Evolutionary conservation across 1,140 invertebrate genomes (phyloP), one percentile per base, ranked within the genome.

Genomic region (Listronotus bonariensis): DNA sequence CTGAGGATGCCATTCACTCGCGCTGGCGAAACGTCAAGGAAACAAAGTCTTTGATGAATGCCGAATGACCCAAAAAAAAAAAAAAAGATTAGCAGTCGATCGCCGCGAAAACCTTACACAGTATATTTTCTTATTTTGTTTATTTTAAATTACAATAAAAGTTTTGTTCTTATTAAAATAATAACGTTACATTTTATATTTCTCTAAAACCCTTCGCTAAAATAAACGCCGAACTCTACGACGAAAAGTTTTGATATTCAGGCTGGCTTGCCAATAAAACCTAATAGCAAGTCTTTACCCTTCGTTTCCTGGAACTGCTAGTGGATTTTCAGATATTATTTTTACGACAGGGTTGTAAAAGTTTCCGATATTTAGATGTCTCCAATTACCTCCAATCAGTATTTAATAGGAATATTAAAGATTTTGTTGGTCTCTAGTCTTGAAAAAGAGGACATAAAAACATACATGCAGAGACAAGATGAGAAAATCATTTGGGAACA

Each of bases 291-390:
- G 36, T 58, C 59, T 62, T 62, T 62, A 43, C 32, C 59, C 49
- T 53, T 41, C 32, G 32, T 45, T 62, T 43, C 26, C 45, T n/a
- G 59, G 48, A 62, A 62, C 40, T 62, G 59, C 49, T 15, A 31
- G 31, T 34, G 59, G 49, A 62, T 62, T 62, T 62, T n/a, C 59
- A 62, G 59, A 62, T 62, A 62, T 62, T 62, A 62, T 62, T 62
- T 62, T 62, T 62, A 62, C 45, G 38, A 48, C 26, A 43, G 32
- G 26, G 11, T 20, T 43, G 7, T 62, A 45, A 62, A 52, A 62
- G 20, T 52, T 62, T 62, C 49, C 49, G 49, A 62, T 62, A 53
- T 52, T 45, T 31, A 45, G 32, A 62, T 45, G 26, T 36, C 40
- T 12, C 49, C 51, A 62, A 60, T 60, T 60, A 60, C 43, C 10